Evolutionary conservation across 1,140 invertebrate genomes (phyloP).

Genomic region (Apis laboriosa): DNA sequence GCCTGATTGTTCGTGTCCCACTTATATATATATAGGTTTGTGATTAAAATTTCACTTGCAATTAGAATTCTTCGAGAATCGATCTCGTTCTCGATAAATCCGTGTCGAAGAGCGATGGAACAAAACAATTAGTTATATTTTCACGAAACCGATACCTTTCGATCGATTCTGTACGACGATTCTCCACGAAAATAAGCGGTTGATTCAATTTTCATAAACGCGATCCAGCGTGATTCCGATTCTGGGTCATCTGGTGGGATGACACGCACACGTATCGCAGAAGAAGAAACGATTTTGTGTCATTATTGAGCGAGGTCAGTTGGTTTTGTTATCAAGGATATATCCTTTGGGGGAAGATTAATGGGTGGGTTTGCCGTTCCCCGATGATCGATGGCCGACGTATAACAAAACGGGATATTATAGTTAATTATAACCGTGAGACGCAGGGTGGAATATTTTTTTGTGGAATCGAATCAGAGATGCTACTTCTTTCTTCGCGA

Average conservation of each 20-base stretch:
- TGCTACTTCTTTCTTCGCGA: background rate
- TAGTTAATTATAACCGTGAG: background rate
- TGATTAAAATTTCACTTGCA: background rate
- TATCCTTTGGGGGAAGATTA: background rate
- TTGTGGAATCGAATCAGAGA: background rate
- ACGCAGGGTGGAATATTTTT: background rate
- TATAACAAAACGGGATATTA: background rate
- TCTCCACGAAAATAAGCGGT: conserved; percentile 8
- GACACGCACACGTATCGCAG: background rate
- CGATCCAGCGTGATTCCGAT: background rate
- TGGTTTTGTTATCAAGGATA: background rate
- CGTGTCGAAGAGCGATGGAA: no score
- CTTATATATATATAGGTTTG: no score
- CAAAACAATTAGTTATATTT: no score
- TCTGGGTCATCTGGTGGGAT: background rate
- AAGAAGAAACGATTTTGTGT: conserved; percentile 50
- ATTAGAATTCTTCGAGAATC: background rate
- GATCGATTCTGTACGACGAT: background rate
- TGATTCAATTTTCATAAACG: conserved; percentile 32
- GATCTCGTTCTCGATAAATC: background rate
- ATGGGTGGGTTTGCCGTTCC: background rate
- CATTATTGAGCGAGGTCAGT: conserved; percentile 45
- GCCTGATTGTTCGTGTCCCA: no score
- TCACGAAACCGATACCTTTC: no score
- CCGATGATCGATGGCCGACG: background rate